Percentiles rank a stretch among this genome's conserved stretches.
phyloP scores from a whole-genome alignment of 2,888 invertebrate genomes.

The Dolichopus griseipennis region DNA sequence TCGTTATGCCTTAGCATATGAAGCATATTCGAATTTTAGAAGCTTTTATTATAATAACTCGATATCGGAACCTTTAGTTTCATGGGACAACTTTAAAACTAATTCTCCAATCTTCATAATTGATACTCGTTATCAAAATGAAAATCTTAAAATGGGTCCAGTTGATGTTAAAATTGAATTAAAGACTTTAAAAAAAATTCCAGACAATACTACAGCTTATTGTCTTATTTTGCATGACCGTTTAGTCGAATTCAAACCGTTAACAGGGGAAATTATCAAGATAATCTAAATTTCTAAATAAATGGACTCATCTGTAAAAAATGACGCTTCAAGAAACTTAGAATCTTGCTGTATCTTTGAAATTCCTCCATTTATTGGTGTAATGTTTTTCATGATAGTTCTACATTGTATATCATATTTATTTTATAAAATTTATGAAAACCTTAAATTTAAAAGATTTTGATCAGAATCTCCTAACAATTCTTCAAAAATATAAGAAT shows the following conservation, averaged over 20 bases:
- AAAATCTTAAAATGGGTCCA: constrained; percentile 10
- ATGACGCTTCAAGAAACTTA: too few species aligned
- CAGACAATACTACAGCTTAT: constrained; percentile 12
- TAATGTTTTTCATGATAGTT: too few species aligned
- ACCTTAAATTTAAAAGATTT: too few species aligned
- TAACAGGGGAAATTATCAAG: constrained; percentile 13
- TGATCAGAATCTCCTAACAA: too few species aligned
- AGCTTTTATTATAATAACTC: not conserved
- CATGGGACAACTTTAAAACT: constrained; percentile 8
- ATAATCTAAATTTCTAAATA: constrained; percentile 8
- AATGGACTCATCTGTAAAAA: too few species aligned
- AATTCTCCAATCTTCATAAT: constrained; percentile 9
- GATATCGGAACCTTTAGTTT: not conserved
- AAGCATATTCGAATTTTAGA: constrained; percentile 18
- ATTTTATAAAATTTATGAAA: too few species aligned
- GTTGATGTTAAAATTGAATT: constrained; percentile 18
- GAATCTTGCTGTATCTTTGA: too few species aligned
- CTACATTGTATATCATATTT: too few species aligned
- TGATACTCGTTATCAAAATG: constrained; percentile 13
- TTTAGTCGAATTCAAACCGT: constrained; percentile 16
- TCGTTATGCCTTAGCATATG: constrained; percentile 25
- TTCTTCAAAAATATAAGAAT: not conserved
- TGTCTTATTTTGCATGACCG: constrained; percentile 17
- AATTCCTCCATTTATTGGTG: too few species aligned
- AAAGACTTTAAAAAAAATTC: constrained; percentile 5